These are phyloP conservation scores for Oostethus manadensis DNA, from an alignment of 2,113 vertebrate species.

Conservation along the genomic window DNA sequence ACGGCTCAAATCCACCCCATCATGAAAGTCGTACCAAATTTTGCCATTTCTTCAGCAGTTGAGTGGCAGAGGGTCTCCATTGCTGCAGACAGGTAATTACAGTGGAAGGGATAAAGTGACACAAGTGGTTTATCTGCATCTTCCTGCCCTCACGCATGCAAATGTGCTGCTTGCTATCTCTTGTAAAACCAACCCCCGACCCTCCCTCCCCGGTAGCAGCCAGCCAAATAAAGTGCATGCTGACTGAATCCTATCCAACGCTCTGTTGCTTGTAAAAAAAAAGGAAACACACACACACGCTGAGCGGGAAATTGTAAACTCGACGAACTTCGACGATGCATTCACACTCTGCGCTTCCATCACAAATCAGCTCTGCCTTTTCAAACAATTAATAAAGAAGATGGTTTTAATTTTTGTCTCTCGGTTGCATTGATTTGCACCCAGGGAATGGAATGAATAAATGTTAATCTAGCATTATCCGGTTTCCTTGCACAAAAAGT, in stretches of 20 bases:
- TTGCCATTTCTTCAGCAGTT: constrained; percentile 2
- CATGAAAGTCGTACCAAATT: constrained; percentile 9
- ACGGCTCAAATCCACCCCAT: constrained; percentile 21
- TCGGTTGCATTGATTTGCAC: constrained; percentile 22
- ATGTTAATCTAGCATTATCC: constrained; percentile 30
- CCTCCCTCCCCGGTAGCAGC: no score
- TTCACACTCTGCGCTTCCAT: constrained; percentile 8
- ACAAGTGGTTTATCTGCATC: constrained; percentile 41
- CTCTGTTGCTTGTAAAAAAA: constrained; percentile 29
- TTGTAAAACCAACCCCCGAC: constrained; percentile 9
- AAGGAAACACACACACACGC: constrained; percentile 8
- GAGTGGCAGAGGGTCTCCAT: constrained; percentile 19
- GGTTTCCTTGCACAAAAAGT: constrained; percentile 24
- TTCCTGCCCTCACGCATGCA: constrained; percentile 13
- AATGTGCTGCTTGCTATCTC: constrained; percentile 22
- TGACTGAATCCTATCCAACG: constrained; percentile 31
- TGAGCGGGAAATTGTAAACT: constrained; percentile 29
- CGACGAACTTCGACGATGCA: constrained; percentile 16
- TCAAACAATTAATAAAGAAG: constrained; percentile 5
- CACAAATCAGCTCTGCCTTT: constrained; percentile 28
- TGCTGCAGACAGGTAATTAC: constrained; percentile 42
- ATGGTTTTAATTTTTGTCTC: constrained; percentile 11
- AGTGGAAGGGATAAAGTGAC: constrained; percentile 43
- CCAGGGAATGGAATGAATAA: constrained; percentile 14
- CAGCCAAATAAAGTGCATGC: constrained; percentile 33